Percentiles rank a stretch among this genome's conserved stretches.
Evolutionary conservation across 2,797 vertebrate genomes (phyloP).

Genomic region (Austrolebias charrua): DNA sequence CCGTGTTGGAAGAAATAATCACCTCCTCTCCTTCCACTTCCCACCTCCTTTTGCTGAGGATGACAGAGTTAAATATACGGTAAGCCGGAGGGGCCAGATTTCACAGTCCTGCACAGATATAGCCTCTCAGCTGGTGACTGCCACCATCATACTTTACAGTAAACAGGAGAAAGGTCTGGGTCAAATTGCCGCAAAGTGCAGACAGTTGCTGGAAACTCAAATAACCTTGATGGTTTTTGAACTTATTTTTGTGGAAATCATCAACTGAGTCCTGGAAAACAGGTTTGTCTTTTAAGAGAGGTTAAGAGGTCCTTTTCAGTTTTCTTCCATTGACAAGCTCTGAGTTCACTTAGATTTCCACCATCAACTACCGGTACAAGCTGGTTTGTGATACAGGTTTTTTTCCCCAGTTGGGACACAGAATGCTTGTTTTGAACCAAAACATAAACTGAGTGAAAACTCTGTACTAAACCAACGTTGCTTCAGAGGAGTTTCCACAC

Average conservation of each 20-base stretch:
- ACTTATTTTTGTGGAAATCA: conserved; percentile 13
- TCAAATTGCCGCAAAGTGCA: conserved; percentile 13
- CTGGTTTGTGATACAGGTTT: too few species aligned
- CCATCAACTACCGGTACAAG: too few species aligned
- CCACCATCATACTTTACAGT: conserved; percentile 11
- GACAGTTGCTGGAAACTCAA: conserved; percentile 48
- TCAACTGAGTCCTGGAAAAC: not conserved
- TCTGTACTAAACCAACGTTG: too few species aligned
- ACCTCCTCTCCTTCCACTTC: conserved; percentile 21
- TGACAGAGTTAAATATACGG: conserved; percentile 24
- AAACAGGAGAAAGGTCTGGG: conserved; percentile 32
- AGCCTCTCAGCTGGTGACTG: conserved; percentile 14
- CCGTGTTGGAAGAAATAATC: too few species aligned
- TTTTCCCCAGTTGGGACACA: too few species aligned
- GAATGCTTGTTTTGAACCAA: too few species aligned
- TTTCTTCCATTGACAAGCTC: too few species aligned
- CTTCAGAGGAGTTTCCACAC: not conserved
- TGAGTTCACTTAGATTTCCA: too few species aligned
- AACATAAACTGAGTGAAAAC: too few species aligned
- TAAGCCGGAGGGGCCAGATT: conserved; percentile 16
- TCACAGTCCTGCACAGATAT: conserved; percentile 26
- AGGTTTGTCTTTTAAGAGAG: not conserved
- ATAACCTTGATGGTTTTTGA: conserved; percentile 21
- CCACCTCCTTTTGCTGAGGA: conserved; percentile 26
- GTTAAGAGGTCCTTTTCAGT: not conserved